Evolutionary conservation across 2,113 vertebrate species (phyloP).

Genomic region (Lagopus muta): DNA sequence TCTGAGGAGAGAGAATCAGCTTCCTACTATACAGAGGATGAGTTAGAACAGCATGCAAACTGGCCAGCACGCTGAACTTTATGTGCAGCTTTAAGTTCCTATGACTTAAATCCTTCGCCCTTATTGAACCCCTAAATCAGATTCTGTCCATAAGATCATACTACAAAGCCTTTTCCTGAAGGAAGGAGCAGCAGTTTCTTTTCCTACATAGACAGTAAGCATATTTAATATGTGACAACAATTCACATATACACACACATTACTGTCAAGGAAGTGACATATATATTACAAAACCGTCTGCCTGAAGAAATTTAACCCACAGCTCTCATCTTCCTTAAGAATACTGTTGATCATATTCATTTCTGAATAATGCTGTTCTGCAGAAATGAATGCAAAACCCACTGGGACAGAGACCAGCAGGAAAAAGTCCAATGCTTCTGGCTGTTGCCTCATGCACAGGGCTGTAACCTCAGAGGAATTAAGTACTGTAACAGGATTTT

Average conservation of each 20-base stretch:
- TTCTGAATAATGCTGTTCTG: not conserved
- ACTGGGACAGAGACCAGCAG: not conserved
- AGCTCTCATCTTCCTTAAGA: not conserved
- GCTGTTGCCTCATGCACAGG: not conserved
- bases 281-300: not conserved
- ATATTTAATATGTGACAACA: not conserved
- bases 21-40: not conserved
- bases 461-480: not conserved
- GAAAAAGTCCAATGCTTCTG: not conserved
- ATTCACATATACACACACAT: not conserved
- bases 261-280: not conserved
- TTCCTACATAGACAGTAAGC: not conserved
- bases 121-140: not conserved
- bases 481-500: not conserved
- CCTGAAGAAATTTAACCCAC: not conserved
- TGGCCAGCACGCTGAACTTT: not conserved
- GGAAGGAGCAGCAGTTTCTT: not conserved
- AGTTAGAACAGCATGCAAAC: not conserved
- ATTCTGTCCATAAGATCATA: not conserved
- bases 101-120: not conserved
- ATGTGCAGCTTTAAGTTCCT: not conserved
- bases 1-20: not conserved
- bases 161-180: not conserved
- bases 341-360: not conserved
- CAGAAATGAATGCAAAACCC: not conserved